phyloP scores from a whole-genome alignment of 2,797 vertebrate species.

The Emydoidea blandingii region DNA sequence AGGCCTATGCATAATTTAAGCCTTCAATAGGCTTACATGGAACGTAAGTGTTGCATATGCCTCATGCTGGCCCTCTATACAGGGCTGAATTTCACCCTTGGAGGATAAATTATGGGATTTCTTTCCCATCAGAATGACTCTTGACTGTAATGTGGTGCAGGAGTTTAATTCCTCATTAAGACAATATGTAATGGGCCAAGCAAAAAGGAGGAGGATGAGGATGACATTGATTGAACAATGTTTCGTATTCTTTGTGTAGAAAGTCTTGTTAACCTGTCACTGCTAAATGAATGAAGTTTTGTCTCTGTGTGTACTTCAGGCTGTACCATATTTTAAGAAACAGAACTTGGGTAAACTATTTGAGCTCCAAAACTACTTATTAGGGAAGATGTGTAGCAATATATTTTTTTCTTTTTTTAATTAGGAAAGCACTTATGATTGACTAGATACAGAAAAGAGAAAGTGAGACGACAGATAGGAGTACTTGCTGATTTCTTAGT shows the following conservation, averaged over 20 bases:
- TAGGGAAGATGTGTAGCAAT: not conserved
- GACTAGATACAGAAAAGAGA: not conserved
- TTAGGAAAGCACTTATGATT: not conserved
- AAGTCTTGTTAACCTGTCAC: slow-evolving; percentile 28
- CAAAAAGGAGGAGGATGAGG: not conserved
- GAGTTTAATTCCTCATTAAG: slow-evolving; percentile 10
- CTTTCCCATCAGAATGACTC: not conserved
- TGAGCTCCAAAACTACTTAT: slow-evolving; percentile 16
- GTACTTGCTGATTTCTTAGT: not conserved
- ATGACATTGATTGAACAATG: slow-evolving; percentile 31
- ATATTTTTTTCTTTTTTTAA: not conserved
- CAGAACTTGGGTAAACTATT: slow-evolving; percentile 26
- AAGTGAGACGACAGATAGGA: not conserved
- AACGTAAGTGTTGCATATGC: not conserved
- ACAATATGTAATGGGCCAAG: not conserved
- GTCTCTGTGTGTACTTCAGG: slow-evolving; percentile 10
- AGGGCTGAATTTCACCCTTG: slow-evolving; percentile 14
- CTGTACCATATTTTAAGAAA: slow-evolving; percentile 48
- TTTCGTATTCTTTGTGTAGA: slow-evolving; percentile 49
- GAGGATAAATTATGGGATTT: slow-evolving; percentile 45
- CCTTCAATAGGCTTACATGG: not conserved
- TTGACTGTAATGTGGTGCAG: not conserved
- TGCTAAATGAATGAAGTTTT: slow-evolving; percentile 9
- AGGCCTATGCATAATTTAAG: not conserved
- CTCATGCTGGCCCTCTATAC: not conserved